Evolutionary conservation across 2,888 invertebrate genomes (phyloP), one percentile per base, ranked within the genome.

Genomic region (Oscheius myriophilus): DNA sequence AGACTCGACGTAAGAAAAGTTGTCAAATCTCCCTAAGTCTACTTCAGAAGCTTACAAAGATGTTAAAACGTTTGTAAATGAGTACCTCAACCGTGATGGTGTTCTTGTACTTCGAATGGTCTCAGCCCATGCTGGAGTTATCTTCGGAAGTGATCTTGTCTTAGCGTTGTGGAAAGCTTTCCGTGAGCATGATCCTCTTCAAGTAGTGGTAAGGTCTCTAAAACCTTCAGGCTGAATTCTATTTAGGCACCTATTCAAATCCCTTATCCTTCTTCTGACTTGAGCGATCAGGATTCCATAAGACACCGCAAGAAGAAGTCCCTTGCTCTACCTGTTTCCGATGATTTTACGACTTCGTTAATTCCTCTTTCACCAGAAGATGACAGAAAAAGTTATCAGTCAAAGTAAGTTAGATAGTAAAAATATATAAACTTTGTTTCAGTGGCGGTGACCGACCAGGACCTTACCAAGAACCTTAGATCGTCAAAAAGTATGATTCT

Each of bases 61-160:
- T 23, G 77, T 85, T 9, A 33, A 61, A 4, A 75, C 69, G 14
- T 85, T 85, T 62, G 85, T 85, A 16, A 62, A 79, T 45, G 73
- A 79, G 9, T 85, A 85, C 68, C 79, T 85, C 3, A 81, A 81
- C 45, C 74, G 79, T 26, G 85, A 85, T 62, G 85, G 85, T 7
- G 75, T 85, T 26, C 86, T 85, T 62, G 80, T 85, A n/a, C 69
- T 85, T 11, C 70, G 85, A 55, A 85, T 85, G 85, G 80, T 85
- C 11, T 75, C 72, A 26, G 63, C 78, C 9, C 83, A 85, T 63
- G 82, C 84, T n/a, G 84, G 85, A 41, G 75, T 85, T 18, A 77
- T 85, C 16, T 85, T 85, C 58, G 80, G 80, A 2, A 81, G 82
- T 2, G 85, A 85, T 65, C 64, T 85, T 4, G 72, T 85, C 6